These are phyloP conservation scores for Zalophus californianus DNA, from an alignment of 2,797 vertebrate species.

Conservation along the genomic window DNA sequence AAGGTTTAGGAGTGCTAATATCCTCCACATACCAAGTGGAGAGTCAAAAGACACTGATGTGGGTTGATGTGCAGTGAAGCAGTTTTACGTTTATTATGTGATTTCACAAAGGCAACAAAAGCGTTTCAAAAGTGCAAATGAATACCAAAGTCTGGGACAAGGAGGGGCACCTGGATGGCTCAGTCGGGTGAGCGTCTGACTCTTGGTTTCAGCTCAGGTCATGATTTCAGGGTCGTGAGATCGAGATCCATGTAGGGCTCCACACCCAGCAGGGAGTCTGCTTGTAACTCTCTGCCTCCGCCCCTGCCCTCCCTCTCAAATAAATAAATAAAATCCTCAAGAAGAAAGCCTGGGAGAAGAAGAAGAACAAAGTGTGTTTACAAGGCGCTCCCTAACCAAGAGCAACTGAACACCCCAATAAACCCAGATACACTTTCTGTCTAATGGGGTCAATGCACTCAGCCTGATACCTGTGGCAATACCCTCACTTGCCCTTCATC, in stretches of 20 bases:
- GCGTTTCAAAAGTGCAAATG: slow-evolving; percentile 26
- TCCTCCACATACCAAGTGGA: neutral
- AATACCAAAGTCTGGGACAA: neutral
- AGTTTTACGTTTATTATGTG: slow-evolving; percentile 1
- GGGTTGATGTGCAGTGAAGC: neutral
- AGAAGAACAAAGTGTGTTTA: neutral
- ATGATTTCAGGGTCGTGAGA: neutral
- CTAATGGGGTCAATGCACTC: slow-evolving; percentile 56
- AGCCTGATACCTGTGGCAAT: slow-evolving; percentile 45
- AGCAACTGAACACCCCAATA: slow-evolving; percentile 44
- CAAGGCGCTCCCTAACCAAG: slow-evolving; percentile 30
- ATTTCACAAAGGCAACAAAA: slow-evolving; percentile 28
- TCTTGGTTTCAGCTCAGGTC: neutral
- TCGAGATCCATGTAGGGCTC: neutral
- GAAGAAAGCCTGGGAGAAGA: neutral
- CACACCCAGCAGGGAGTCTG: neutral
- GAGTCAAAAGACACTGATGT: slow-evolving; percentile 13
- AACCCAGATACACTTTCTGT: slow-evolving; percentile 35
- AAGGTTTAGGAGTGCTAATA: neutral
- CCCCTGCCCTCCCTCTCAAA: neutral
- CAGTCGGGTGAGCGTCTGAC: neutral
- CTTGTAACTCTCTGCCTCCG: neutral
- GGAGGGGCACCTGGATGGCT: neutral
- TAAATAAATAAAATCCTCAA: neutral
- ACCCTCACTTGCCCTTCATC: slow-evolving; percentile 42